Evolutionary conservation across 30 jellyfish, hydroid and myxozoan genomes (phyloP), one percentile per base, ranked within the genome.

Genomic region (Aurelia aurita complex sp. Pacific): DNA sequence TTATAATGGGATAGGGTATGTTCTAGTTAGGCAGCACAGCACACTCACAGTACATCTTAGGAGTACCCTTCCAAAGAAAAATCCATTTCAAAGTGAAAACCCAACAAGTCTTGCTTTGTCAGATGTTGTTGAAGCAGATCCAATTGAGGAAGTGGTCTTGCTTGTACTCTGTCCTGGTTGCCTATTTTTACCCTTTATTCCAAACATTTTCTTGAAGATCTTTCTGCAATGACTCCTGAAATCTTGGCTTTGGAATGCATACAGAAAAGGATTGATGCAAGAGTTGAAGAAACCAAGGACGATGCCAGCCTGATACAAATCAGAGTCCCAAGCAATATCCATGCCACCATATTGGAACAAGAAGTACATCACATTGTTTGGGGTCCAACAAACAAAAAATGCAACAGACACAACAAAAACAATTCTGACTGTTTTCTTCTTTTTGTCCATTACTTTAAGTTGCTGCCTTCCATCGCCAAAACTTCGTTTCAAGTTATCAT

Each of bases 251-350:
- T 78, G 90, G 65, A 88, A 80, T 12, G 96, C 88, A 62, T 94
- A 94, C 71, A 94, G 74, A 35, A 94, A 10, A 1, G 98, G 98
- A 74, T 94, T 94, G 29, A 94, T 53, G 59, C 97, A 94, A n/a
- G 96, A 74, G 69, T 76, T 94, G 54, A 90, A 69, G 40, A 81
- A 82, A 40, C 96, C 89, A 5, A 94, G 78, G 46, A 94, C 52
- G 23, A 94, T 79, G 0, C 85, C 85, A 15, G 74, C 67, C 68
- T 94, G 98, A 40, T 50, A 94, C n/a, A 85, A 13, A 75, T 50
- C 63, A 2, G 97, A 76, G 73, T 94, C 80, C 98, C 98, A 94
- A 14, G 81, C 75, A 46, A 86, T 32, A 38, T 42, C 77, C 29
- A 61, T 2, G 67, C 74, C 89, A 13, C 74, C 79, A 54, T 61